A percentile compares a stretch with the other conserved stretches of the same genome.
Evolutionary conservation across 2,113 vertebrate genomes (phyloP).

Genomic region (Harpagus bidentatus): DNA sequence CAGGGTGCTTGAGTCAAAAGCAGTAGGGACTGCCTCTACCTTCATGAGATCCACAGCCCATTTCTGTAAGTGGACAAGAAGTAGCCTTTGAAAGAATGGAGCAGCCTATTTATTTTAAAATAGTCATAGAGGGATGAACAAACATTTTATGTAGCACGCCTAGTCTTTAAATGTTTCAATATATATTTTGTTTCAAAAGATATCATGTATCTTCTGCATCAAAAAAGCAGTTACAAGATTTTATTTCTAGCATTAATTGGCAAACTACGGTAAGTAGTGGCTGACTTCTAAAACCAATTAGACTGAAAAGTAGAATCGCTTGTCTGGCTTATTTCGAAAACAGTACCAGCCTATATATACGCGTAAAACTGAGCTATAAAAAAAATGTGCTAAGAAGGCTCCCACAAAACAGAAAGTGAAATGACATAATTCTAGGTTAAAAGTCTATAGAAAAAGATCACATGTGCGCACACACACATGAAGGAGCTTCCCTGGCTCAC

Average conservation of each 20-base stretch:
- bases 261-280: neutral
- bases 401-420: neutral
- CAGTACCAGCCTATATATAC: neutral
- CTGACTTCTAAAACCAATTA: neutral
- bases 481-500: neutral
- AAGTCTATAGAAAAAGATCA: neutral
- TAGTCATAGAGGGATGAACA: neutral
- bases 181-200: neutral
- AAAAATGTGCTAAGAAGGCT: neutral
- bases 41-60: neutral
- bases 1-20: neutral
- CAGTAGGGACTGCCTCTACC: neutral
- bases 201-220: neutral
- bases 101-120: neutral
- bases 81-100: neutral
- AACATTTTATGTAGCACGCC: rapidly evolving
- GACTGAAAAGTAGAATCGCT: neutral
- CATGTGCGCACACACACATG: rapidly evolving
- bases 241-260: neutral
- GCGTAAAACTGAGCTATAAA: neutral
- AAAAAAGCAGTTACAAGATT: neutral
- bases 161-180: neutral
- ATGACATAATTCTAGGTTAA: neutral
- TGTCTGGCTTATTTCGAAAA: neutral
- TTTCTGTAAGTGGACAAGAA: neutral